These are phyloP conservation scores for Ctenopoma kingsleyae DNA, from an alignment of 2,797 vertebrate species.

Conservation along the genomic window DNA sequence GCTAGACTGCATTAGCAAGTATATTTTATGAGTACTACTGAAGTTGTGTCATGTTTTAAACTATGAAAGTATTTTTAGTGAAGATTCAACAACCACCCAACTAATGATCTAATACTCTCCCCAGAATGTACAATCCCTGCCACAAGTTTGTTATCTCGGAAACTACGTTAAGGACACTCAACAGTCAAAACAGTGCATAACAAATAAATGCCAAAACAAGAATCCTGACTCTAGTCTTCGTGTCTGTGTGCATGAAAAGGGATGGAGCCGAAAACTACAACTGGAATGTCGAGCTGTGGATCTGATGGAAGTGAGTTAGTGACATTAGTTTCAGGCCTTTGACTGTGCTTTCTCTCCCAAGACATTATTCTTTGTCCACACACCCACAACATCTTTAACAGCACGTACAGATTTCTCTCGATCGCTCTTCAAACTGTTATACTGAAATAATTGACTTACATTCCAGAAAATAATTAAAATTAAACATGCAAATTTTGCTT, in stretches of 20 bases:
- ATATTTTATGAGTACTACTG: slow-evolving; percentile 2
- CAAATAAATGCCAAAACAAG: slow-evolving; percentile 47
- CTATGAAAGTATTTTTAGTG: slow-evolving; percentile 22
- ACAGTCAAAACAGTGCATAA: slow-evolving; percentile 44
- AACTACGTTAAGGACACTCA: slow-evolving; percentile 45
- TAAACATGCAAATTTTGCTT: slow-evolving; percentile 76
- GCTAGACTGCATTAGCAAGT: slow-evolving; percentile 29
- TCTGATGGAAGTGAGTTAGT: slow-evolving; percentile 35
- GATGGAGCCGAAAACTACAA: slow-evolving; percentile 27
- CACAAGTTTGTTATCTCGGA: slow-evolving; percentile 17
- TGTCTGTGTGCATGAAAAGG: slow-evolving; percentile 9
- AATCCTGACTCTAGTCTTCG: slow-evolving; percentile 8
- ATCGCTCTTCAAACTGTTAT: slow-evolving; percentile 30
- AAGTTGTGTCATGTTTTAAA: slow-evolving; percentile 26
- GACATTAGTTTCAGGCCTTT: slow-evolving; percentile 27
- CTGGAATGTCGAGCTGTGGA: slow-evolving; percentile 54
- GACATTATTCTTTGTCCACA: slow-evolving; percentile 7
- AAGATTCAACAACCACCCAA: slow-evolving; percentile 30
- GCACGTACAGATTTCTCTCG: slow-evolving; percentile 38
- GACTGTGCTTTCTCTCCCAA: slow-evolving; percentile 38
- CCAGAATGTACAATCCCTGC: slow-evolving; percentile 35
- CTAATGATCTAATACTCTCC: slow-evolving; percentile 33
- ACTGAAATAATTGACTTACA: slow-evolving; percentile 46
- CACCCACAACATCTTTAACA: slow-evolving; percentile 18
- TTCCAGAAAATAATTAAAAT: slow-evolving; percentile 64